phyloP scores from a whole-genome alignment of 2,888 invertebrate species.

The Odontocerum albicorne region DNA sequence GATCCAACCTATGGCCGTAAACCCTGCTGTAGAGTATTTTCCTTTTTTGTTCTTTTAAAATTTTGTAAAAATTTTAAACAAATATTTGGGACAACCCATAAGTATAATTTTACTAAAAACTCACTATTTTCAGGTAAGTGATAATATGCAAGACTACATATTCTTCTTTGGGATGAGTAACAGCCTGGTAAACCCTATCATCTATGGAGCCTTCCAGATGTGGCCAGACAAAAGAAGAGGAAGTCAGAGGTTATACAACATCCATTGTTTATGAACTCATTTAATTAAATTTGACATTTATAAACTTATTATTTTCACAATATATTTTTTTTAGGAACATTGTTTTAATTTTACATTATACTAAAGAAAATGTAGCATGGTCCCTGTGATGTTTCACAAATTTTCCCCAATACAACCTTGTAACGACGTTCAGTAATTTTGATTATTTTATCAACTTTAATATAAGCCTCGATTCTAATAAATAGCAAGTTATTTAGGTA shows the following conservation, averaged over 20 bases:
- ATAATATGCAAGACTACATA: slow-evolving; percentile 70
- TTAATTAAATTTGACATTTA: not conserved
- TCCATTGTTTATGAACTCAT: not conserved
- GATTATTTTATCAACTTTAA: too few species aligned
- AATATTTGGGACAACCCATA: too few species aligned
- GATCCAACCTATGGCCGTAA: too few species aligned
- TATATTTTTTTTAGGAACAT: not conserved
- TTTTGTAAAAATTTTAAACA: too few species aligned
- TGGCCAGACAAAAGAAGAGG: slow-evolving; percentile 63
- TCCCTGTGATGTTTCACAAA: not conserved
- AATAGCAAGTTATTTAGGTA: too few species aligned
- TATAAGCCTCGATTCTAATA: too few species aligned
- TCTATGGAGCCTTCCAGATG: slow-evolving; percentile 87
- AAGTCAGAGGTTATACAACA: slow-evolving; percentile 48
- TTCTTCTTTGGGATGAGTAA: slow-evolving; percentile 88
- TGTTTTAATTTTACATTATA: not conserved
- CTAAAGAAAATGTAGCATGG: not conserved
- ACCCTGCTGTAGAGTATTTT: too few species aligned
- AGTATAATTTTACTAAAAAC: too few species aligned
- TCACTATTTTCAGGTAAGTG: slow-evolving; percentile 68
- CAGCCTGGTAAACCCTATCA: slow-evolving; percentile 82
- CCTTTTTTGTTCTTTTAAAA: too few species aligned
- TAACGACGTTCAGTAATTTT: too few species aligned
- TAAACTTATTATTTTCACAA: not conserved
- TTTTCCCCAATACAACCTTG: not conserved